Base-by-base conservation (phyloP, 2,888 invertebrate species). In the Nymphalis c-album region DNA sequence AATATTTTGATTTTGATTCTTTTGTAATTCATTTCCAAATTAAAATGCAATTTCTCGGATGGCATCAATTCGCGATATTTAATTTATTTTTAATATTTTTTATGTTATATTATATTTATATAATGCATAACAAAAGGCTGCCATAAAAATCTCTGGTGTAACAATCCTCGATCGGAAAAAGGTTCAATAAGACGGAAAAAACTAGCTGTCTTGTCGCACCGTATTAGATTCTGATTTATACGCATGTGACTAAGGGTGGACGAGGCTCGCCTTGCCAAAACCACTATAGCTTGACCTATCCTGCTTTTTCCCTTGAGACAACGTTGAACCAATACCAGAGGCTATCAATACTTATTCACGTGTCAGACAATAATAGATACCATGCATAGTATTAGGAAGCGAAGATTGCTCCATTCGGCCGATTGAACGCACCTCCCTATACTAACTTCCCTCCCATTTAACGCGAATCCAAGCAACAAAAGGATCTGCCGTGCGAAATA, bases 391-490 rank as follows among this genome's bases (percentile, higher is more conserved):
- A 88, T 86, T 86, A 90, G 88, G 87, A 90, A 90, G 91, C 89
- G 89, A 88, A 91, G 90, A 90, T 90, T 88, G 87, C 79, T 86
- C 85, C 77, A 77, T 86, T 83, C 90, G 90, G 87, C 87, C 90
- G 91, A 90, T 91, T 88, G 90, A 87, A 79, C 87, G 81, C 82
- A 86, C 82, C 87, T 87, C 88, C 87, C 87, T 78, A 82, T 83
- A 87, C 85, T 93, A 91, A 91, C 92, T 92, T 92, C 92, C 88
- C 83, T 82, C 81, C 91, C 92, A 92, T 92, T 92, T 91, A 90
- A 91, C 91, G 85, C 84, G 89, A 84, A 90, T 88, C 84, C 87
- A 84, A 81, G 88, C 91, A 90, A 91, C 91, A 92, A 91, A 87
- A 89, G 87, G 83, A 86, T 84, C 83, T 86, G 84, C 80, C 86